Evolutionary conservation across 2,113 vertebrate species (phyloP), one percentile per base, ranked within the genome.

Genomic region (Ancistrus triradiatus): DNA sequence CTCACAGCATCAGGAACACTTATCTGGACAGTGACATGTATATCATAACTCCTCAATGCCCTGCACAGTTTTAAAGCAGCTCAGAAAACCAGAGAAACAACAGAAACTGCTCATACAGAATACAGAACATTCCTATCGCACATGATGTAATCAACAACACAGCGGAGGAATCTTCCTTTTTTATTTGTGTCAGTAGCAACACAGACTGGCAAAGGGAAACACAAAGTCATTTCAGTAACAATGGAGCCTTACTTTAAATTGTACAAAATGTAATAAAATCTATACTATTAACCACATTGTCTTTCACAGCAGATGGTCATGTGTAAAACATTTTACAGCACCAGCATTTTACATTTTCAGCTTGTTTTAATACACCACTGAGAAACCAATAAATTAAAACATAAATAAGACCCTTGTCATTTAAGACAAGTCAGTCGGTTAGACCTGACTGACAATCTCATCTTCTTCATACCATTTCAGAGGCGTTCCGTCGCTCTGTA

Each of bases 401-500:
- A 81, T 81, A 80, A 73, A 81, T 72, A 80, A 44, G 56, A 73
- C 63, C 27, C 27, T 31, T 68, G 42, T 61, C n/a, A 58, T 62
- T 48, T 60, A 19, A 73, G 40, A 50, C 18, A 18, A 22, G 18
- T 22, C 15, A 52, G 25, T 55, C n/a, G 51, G n/a, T 79, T 73
- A 93, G 61, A 93, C 83, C 70, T 93, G 89, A 77, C 90, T 93
- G 51, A 89, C 73, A 61, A 83, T 86, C 75, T 90, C 88, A 1
- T 88, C 85, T 15, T 92, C 87, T 1, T 90, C 90, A 2, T 85
- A 78, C 79, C 90, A 86, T 61, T 78, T 84, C 19, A 80, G 66
- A 0, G 83, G 83, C 21, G 64, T 46, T 24, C 86, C 88, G 0
- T 90, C 88, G 3, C 27, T 31, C 7, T 31, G 27, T 31, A 7